Percentiles rank a stretch among this genome's conserved stretches.
phyloP scores from a whole-genome alignment of 1,140 invertebrate genomes.

The Amyelois transitella region DNA sequence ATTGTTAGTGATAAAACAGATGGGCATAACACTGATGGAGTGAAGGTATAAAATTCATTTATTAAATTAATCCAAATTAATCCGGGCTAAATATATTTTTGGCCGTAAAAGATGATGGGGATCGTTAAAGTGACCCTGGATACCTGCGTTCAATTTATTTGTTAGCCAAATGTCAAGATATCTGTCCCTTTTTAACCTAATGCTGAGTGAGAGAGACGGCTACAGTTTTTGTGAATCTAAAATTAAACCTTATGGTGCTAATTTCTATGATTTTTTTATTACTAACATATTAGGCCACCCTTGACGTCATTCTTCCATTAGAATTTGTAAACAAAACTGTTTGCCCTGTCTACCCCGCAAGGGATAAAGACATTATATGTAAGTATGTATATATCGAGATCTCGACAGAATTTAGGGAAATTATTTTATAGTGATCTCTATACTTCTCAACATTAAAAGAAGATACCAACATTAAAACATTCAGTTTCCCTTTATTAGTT shows the following conservation, averaged over 20 bases:
- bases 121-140: slow-evolving; percentile 28
- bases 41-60: slow-evolving; percentile 17
- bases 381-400: not conserved
- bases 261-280: not conserved
- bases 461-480: no score
- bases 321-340: no score
- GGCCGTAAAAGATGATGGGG: slow-evolving; percentile 34
- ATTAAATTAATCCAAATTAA: slow-evolving; percentile 46
- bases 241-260: not conserved
- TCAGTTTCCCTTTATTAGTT: no score
- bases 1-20: slow-evolving; percentile 5
- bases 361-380: no score
- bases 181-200: not conserved
- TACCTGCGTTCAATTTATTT: not conserved
- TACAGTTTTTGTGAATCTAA: not conserved
- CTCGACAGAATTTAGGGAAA: not conserved
- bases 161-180: not conserved
- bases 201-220: not conserved
- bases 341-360: no score
- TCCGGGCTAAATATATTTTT: slow-evolving; percentile 28
- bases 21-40: not conserved
- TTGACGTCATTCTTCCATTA: no score
- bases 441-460: no score
- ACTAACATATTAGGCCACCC: no score
- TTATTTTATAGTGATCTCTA: no score